Percentiles rank a stretch among this genome's conserved stretches.
These are phyloP conservation scores for Clanis bilineata DNA, from an alignment of 2,888 invertebrate genomes.

Conservation along the genomic window DNA sequence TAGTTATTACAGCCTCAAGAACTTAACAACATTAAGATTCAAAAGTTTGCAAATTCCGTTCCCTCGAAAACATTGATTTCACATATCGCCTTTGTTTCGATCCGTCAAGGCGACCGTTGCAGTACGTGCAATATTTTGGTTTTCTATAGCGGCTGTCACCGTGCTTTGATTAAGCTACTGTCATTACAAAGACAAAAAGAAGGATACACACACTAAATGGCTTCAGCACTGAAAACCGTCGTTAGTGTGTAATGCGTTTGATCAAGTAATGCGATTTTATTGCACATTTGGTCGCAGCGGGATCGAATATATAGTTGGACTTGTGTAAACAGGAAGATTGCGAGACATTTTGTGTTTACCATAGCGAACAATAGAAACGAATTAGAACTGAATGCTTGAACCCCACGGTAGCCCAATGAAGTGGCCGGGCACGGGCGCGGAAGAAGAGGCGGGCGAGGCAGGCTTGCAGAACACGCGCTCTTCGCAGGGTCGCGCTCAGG, in stretches of 20 bases:
- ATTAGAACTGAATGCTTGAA: slow-evolving; percentile 81
- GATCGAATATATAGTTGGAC: slow-evolving; percentile 45
- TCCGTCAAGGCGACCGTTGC: slow-evolving; percentile 79
- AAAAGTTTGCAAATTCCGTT: slow-evolving; percentile 38
- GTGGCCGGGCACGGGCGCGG: slow-evolving; percentile 88
- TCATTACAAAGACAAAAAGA: slow-evolving; percentile 72
- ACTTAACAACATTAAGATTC: slow-evolving; percentile 54
- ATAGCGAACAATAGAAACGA: slow-evolving; percentile 56
- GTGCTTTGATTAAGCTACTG: slow-evolving; percentile 68
- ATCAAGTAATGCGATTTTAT: slow-evolving; percentile 62
- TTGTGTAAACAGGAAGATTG: slow-evolving; percentile 49
- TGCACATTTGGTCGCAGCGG: slow-evolving; percentile 45
- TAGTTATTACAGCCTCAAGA: slow-evolving; percentile 73
- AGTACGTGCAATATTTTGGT: slow-evolving; percentile 80
- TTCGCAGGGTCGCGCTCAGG: slow-evolving; percentile 86
- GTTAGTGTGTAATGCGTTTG: slow-evolving; percentile 44
- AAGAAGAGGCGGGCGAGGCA: slow-evolving; percentile 83
- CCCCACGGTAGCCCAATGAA: slow-evolving; percentile 87
- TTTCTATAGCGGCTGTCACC: slow-evolving; percentile 76
- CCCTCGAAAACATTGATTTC: slow-evolving; percentile 48
- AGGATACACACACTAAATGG: slow-evolving; percentile 54
- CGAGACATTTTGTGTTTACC: slow-evolving; percentile 64
- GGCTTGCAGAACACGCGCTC: slow-evolving; percentile 83
- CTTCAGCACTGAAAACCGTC: slow-evolving; percentile 46
- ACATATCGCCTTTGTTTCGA: slow-evolving; percentile 79